Percentiles rank a stretch among this genome's conserved stretches.
Conservation (phyloP, 2,888 invertebrate species). For the Dicycla oo region DNA sequence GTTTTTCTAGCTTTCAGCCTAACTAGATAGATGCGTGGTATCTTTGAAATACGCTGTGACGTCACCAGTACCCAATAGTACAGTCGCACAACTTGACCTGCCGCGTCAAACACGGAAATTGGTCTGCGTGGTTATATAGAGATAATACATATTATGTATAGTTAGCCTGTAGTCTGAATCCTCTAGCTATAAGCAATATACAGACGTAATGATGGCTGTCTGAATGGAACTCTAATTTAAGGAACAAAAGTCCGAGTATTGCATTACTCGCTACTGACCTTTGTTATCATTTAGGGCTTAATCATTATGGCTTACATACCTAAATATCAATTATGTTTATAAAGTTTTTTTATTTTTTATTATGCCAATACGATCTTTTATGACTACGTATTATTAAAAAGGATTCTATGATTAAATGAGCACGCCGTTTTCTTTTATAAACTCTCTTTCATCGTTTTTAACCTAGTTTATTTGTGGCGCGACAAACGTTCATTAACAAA, state of each 20-base stretch:
- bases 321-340: not conserved
- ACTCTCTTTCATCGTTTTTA: constrained; percentile 8
- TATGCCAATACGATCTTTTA: not conserved
- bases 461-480: constrained; percentile 14
- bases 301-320: no score
- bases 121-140: not conserved
- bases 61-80: not conserved
- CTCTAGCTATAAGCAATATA: not conserved
- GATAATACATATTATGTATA: not conserved
- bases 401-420: not conserved
- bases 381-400: constrained; percentile 2
- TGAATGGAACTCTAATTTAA: not conserved
- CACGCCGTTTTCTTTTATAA: not conserved
- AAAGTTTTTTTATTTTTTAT: not conserved
- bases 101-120: constrained; percentile 10
- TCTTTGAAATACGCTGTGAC: not conserved
- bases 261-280: not conserved
- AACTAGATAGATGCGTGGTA: not conserved
- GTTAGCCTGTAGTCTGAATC: not conserved
- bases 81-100: not conserved
- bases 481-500: constrained; percentile 23
- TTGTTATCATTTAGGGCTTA: not conserved
- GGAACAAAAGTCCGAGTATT: not conserved
- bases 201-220: not conserved
- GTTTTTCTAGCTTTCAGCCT: not conserved